These are phyloP conservation scores for Hirtodrosophila confusa DNA, from an alignment of 2,888 invertebrate species.

Conservation along the genomic window DNA sequence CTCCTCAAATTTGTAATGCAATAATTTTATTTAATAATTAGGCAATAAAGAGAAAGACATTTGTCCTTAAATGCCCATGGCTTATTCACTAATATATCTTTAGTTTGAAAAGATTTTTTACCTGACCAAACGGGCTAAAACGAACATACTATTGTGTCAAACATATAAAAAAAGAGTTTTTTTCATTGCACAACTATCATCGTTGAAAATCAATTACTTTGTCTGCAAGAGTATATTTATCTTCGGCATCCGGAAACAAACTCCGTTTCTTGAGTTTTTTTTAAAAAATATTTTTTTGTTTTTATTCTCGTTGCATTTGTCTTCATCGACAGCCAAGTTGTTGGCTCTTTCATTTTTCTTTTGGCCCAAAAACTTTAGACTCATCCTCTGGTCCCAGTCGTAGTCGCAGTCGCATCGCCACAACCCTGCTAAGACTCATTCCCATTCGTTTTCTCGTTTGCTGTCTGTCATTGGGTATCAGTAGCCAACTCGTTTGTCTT, in stretches of 20 bases:
- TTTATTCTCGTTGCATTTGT: constrained; percentile 65
- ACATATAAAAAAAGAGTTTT: too few species aligned
- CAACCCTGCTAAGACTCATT: not conserved
- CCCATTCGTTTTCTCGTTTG: constrained; percentile 58
- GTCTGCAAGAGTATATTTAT: not conserved
- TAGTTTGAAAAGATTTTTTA: too few species aligned
- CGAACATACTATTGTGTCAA: too few species aligned
- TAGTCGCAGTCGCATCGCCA: not conserved
- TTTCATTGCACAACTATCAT: too few species aligned
- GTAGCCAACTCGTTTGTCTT: constrained; percentile 79
- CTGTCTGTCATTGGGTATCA: constrained; percentile 72
- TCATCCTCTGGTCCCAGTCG: constrained; percentile 28
- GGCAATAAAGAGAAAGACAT: too few species aligned
- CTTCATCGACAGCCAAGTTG: constrained; percentile 79
- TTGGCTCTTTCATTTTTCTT: constrained; percentile 79
- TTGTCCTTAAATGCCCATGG: too few species aligned
- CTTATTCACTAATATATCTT: too few species aligned
- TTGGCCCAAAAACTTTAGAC: constrained; percentile 70
- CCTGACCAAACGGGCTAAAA: too few species aligned
- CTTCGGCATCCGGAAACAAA: not conserved
- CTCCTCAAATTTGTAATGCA: not conserved
- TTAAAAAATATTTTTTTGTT: constrained; percentile 8
- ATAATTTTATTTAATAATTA: too few species aligned
- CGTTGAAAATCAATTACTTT: too few species aligned
- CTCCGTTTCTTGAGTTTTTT: constrained; percentile 9